Evolutionary conservation across 2,113 vertebrate species (phyloP), one percentile per base, ranked within the genome.

Genomic region (Cottus gobio): DNA sequence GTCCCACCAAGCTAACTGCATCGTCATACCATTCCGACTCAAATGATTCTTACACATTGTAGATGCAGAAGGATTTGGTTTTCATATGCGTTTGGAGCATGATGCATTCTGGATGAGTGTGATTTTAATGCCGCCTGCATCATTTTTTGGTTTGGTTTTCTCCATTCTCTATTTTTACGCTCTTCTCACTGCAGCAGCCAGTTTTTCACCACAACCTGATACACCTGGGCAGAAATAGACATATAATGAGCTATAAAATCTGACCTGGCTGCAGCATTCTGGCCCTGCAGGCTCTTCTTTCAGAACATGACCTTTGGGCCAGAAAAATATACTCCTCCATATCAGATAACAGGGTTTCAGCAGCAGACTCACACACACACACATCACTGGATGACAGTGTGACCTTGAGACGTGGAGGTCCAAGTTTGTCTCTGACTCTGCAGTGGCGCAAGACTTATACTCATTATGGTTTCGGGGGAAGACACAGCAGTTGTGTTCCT

Each of bases 1-100:
- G 87, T 89, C 80, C 86, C 84, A 64, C 75, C 88, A 84, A 24
- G 63, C 80, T 93, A 92, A 89, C 79, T 76, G 85, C 91, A 93
- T 93, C 85, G 20, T 80, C 91, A 90, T 81, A 10, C 66, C 89
- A 85, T 85, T 83, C 75, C 2, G 4, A 82, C 91, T 87, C 89
- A 80, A 92, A 92, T 90, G 90, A 83, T 18, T 71, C 9, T 31
- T 6, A 73, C 18, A 34, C 87, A 84, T 91, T 89, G 84, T 91
- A 87, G 87, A 82, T 69, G 52, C 65, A 65, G 71, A 69, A 77
- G 39, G 46, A 77, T 72, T 56, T 81, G 2, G 75, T 75, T 73
- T 65, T 85, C 60, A 58, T 68, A 20, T 30, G 37, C 62, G 24
- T 85, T 79, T 79, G 34, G 56, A 82, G 93, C 94, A 93, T 93